Conservation (phyloP, 1,140 invertebrate genomes). For the Diabrotica virgifera region DNA sequence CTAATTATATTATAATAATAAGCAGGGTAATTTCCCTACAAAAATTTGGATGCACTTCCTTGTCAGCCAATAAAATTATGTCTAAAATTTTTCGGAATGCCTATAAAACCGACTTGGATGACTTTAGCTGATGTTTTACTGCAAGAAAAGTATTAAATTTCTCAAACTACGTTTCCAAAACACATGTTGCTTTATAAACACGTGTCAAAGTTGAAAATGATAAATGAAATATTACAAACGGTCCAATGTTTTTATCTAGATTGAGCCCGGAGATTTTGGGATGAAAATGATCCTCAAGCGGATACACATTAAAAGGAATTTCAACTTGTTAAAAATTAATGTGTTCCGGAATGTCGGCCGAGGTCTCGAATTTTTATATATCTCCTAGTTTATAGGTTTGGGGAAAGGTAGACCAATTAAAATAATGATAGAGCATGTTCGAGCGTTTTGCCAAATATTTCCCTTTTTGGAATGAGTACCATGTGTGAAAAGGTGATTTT, state of each 20-base stretch:
- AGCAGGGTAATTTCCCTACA: too few relatives aligned
- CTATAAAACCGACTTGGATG: neutral
- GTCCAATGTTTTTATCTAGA: slow-evolving; percentile 26
- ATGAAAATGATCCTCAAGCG: slow-evolving; percentile 7
- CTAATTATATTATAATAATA: too few relatives aligned
- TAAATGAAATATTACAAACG: slow-evolving; percentile 35
- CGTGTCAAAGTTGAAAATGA: slow-evolving; percentile 35
- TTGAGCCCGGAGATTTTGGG: slow-evolving; percentile 11
- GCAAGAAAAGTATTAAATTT: slow-evolving; percentile 17
- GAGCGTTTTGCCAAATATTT: slow-evolving; percentile 23
- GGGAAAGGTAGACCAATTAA: slow-evolving; percentile 19
- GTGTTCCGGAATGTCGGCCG: slow-evolving; percentile 17
- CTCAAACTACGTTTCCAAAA: slow-evolving; percentile 20
- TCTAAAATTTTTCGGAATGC: neutral
- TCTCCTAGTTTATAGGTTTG: slow-evolving; percentile 11
- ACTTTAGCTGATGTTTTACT: slow-evolving; percentile 12
- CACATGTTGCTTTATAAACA: slow-evolving; percentile 34
- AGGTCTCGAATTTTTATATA: slow-evolving; percentile 3
- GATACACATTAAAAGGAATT: slow-evolving; percentile 29
- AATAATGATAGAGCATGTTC: slow-evolving; percentile 15
- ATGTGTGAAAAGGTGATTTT: slow-evolving; percentile 20
- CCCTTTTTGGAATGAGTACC: slow-evolving; percentile 16
- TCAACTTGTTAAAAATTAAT: slow-evolving; percentile 29
- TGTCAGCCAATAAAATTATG: neutral
- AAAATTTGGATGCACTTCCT: neutral